Evolutionary conservation across 2,797 vertebrate genomes (phyloP), one percentile per base, ranked within the genome.

Genomic region (Spheniscus humboldti): DNA sequence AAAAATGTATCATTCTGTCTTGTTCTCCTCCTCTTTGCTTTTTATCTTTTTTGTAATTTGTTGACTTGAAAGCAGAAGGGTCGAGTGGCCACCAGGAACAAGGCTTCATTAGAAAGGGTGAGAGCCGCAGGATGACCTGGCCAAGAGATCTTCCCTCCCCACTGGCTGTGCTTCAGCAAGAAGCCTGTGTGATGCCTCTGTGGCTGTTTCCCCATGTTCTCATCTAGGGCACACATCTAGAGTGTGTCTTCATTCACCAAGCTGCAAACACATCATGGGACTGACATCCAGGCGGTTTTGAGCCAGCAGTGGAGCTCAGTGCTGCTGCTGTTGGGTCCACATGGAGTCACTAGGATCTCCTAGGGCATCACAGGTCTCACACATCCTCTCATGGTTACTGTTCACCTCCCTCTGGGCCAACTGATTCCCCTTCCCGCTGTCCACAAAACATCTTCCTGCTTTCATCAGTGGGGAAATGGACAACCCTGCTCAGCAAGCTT

Each of bases 1-100:
- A 95, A 91, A 96, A 95, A 93, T 90, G 62, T 7, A 95, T 91
- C 87, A 93, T 95, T 78, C 82, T 95, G 91, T 90, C 91, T 94
- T 84, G 81, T 91, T 60, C 87, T 93, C 78, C 87, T 91, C 78
- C 95, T 94, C 62, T 94, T 85, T 89, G 60, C 52, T 93, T 92
- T 94, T 80, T 64, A 53, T 18, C 10, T 55, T 74, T 67, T 77
- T 85, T 60, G 15, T 56, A 48, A 86, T 92, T 78, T 91, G 76
- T 92, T 91, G 73, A 56, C 83, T 75, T 90, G 82, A 94, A 94
- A 90, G 75, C 67, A 85, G 81, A 82, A 94, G 23, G 68, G 57
- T 39, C 85, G 84, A 79, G 86, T 30, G 33, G 52, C 48, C 75
- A 52, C 10, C 8, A 68, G 75, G 72, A 93, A 19, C 0, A 3